Base-by-base conservation (phyloP, 2,113 vertebrate species). In the Plestiodon gilberti region DNA sequence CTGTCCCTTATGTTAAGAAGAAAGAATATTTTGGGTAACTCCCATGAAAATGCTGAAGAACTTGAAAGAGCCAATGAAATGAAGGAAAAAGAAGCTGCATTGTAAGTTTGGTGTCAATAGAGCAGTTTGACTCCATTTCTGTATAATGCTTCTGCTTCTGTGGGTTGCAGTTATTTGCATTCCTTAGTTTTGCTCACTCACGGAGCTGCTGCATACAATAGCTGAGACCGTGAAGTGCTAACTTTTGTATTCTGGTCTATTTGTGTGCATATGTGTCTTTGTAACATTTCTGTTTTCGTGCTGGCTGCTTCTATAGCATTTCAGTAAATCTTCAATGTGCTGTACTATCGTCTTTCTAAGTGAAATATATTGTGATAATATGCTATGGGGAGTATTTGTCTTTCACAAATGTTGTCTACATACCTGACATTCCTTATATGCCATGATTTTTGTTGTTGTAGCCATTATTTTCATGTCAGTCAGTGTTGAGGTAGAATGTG, bases 41-140 rank as follows among this genome's bases (percentile, higher is more conserved):
- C 95, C 83, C 95, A 96, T 85, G 97, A 97, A 95, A 96, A 95
- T 83, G 85, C 88, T 13, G 98, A 98, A 86, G 98, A 99, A 92
- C 97, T 98, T 87, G 98, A 98, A 87, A 97, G 97, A 92, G 95
- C 97, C 87, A 96, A 97, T 93, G 98, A 98, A 1, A 94, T 97
- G 96, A 98, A 97, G 91, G 98, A 98, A 94, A 99, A 98, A 87
- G 98, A 99, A 92, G 98, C 99, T 2, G 97, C 98, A 25, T 90
- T 97, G 99, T 99, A 96, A 99, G 99, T 99, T 88, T 90, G 89
- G 83, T 91, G 82, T 92, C 78, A 76, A 0, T 83, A 88, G 70
- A 92, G 86, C 84, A 88, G 74, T 87, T 78, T 33, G 76, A 59
- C 76, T 61, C 55, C 77, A 25, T 82, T 89, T 79, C 71, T 94